Base-by-base conservation (phyloP, 2,888 invertebrate genomes). In the Synanthedon myopaeformis region DNA sequence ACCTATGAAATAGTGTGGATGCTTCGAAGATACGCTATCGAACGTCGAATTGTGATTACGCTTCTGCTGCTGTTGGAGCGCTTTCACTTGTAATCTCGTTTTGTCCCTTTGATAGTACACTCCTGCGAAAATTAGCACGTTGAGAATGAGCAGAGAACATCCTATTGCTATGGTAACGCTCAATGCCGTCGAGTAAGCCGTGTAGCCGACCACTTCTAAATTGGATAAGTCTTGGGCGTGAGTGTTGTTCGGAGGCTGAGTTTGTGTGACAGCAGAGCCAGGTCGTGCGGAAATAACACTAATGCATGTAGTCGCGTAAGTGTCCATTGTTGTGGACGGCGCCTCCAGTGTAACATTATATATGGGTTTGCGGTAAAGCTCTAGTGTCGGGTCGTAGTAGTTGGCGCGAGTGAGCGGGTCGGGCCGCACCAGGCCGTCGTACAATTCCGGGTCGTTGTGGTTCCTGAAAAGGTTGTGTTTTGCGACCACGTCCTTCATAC, bases 381-480 rank as follows among this genome's bases (percentile, higher is more conserved):
- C 90, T 54, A 86, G 72, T 4, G 90, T 90, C 1, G 91, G 90
- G 69, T 91, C 90, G 77, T 90, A 90, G 72, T 90, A 90, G 75
- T 89, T 90, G 56, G 90, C 88, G 56, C 92, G 88, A 56, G 91
- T 92, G 59, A 94, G 88, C 19, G 94, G 94, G 82, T 95, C 95
- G 28, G 94, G 93, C 53, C 96, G 91, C 35, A 96, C 95, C 49
- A 93, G 90, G 14, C 96, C 96, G 72, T 97, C 97, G 88, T 97
- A 97, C 55, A 96, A 89, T 65, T 93, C 93, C 56, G 93, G 92
- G 77, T 96, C 96, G 72, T 95, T 94, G 86, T 96, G 95, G 89
- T 96, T 94, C 57, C 94, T 91, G 78, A 97, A 95, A 70, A 96
- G 91, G 89, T 97, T 97, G 87, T 96, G 96, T 65, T 93, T 90